Conservation (phyloP, 2,113 vertebrate genomes). For the Motacilla tschutschensis region DNA sequence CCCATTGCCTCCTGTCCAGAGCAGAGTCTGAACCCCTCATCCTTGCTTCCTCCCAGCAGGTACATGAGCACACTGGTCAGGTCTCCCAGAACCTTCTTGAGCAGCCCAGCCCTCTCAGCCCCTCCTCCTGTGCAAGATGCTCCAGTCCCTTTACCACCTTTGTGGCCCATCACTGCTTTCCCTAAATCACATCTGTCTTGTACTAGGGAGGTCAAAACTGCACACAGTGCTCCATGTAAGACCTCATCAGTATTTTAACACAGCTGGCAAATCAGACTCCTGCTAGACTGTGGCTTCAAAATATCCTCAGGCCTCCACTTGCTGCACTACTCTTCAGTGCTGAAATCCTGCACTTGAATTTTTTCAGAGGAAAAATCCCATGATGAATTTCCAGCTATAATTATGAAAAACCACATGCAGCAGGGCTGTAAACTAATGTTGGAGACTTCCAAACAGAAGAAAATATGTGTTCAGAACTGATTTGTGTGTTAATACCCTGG, state of each 20-base stretch:
- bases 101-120: neutral
- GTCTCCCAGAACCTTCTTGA: neutral
- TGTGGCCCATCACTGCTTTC: neutral
- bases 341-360: neutral
- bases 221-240: neutral
- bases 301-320: neutral
- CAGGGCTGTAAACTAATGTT: neutral
- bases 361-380: neutral
- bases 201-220: neutral
- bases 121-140: neutral
- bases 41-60: neutral
- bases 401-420: neutral
- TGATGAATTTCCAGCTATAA: neutral
- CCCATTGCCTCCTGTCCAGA: neutral
- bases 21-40: neutral
- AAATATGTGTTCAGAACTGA: neutral
- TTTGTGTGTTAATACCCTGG: neutral
- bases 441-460: neutral
- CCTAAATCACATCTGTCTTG: neutral
- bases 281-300: neutral
- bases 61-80: neutral
- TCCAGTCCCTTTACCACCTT: neutral
- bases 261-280: neutral
- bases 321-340: neutral
- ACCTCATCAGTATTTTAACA: neutral